phyloP scores from a whole-genome alignment of 2,797 vertebrate genomes.

The Fratercula arctica region DNA sequence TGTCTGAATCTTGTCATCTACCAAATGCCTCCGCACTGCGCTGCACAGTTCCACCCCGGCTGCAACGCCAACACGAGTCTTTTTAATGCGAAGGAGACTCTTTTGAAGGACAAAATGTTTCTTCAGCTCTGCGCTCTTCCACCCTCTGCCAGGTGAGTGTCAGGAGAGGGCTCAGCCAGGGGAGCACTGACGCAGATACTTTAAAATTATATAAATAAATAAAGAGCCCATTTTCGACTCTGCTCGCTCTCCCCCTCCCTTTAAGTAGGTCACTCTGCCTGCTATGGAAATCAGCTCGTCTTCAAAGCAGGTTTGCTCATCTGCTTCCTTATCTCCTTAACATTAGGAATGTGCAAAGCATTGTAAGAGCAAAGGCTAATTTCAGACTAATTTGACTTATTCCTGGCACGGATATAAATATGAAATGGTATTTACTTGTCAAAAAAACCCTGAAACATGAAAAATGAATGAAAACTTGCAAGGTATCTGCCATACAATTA shows the following conservation, averaged over 20 bases:
- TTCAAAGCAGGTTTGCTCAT: slow-evolving; percentile 63
- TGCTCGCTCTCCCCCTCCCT: background rate
- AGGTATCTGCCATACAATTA: background rate
- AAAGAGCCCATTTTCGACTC: slow-evolving; percentile 46
- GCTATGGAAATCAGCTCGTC: slow-evolving; percentile 60
- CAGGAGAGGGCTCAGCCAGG: background rate
- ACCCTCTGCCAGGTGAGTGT: background rate
- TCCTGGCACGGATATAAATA: slow-evolving; percentile 35
- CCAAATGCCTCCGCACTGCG: background rate
- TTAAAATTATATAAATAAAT: slow-evolving; percentile 50
- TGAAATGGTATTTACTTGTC: background rate
- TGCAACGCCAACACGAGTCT: background rate
- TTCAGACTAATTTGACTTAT: slow-evolving; percentile 69
- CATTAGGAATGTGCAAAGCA: slow-evolving; percentile 37
- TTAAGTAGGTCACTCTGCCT: slow-evolving; percentile 75
- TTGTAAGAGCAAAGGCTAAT: slow-evolving; percentile 58
- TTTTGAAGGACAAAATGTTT: background rate
- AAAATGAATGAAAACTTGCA: background rate
- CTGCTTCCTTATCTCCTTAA: slow-evolving; percentile 37
- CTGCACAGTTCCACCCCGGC: background rate
- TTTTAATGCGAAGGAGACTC: background rate
- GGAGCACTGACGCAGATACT: background rate
- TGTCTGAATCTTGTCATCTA: background rate
- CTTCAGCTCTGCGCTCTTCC: background rate
- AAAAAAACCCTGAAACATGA: background rate